A percentile compares a stretch with the other conserved stretches of the same genome.
phyloP scores from a whole-genome alignment of 2,797 vertebrate species.

The Monodelphis domestica region DNA sequence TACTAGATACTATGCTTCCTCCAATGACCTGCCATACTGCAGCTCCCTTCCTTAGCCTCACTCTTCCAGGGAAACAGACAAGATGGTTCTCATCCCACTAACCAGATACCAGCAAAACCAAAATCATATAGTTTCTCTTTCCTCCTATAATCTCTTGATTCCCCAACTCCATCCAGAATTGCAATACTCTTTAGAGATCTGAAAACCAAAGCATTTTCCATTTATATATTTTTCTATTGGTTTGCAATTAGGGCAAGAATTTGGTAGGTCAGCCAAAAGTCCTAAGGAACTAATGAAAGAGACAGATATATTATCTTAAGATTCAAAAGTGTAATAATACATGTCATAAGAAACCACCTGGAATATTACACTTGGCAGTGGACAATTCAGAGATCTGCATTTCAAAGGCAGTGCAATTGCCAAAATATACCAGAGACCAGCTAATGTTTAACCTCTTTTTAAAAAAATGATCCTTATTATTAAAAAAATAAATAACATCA shows the following conservation, averaged over 20 bases:
- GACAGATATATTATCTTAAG: constrained; percentile 47
- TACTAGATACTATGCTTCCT: neutral
- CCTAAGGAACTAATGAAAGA: constrained; percentile 61
- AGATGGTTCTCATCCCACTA: neutral
- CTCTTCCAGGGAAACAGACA: neutral
- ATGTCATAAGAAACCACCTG: constrained; percentile 67
- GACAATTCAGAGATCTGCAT: neutral
- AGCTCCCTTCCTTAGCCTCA: neutral
- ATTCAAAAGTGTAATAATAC: constrained; percentile 57
- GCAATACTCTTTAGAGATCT: constrained; percentile 46
- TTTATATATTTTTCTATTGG: constrained; percentile 59
- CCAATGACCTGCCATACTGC: neutral
- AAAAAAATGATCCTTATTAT: constrained; percentile 14
- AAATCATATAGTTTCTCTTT: neutral
- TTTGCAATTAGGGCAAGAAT: constrained; percentile 67
- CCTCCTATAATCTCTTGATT: neutral
- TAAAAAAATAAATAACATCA: neutral
- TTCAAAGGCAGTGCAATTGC: neutral
- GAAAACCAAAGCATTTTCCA: constrained; percentile 51
- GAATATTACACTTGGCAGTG: constrained; percentile 48
- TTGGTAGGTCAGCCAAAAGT: constrained; percentile 72
- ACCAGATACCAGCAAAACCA: neutral
- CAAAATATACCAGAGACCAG: constrained; percentile 40
- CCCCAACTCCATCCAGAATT: constrained; percentile 16
- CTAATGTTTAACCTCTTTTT: constrained; percentile 28